Evolutionary conservation across 2,113 vertebrate genomes (phyloP).

Genomic region (chimpanzee (Pan troglodytes)): NHGRI_mPanTro3-v2.1_pri NC_072421.2:19880501-19881000

Average conservation of each 20-base stretch:
- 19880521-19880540: not conserved
- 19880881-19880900: too few species aligned
- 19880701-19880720: not conserved
- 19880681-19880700: conserved; percentile 8
- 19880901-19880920: too few species aligned
- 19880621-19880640: not conserved
- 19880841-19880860: not conserved
- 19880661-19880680: not conserved
- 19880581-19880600: not conserved
- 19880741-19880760: not conserved
- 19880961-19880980: too few species aligned
- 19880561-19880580: not conserved
- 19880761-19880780: not conserved
- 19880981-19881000: too few species aligned
- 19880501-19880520: not conserved
- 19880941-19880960: too few species aligned
- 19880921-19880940: too few species aligned
- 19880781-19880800: not conserved
- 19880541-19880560: not conserved
- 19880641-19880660: not conserved
- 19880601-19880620: not conserved
- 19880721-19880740: not conserved
- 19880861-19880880: not conserved
- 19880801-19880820: conserved; percentile 38
- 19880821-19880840: not conserved